Conservation (phyloP, 2,113 vertebrate genomes). For the Mobula hypostoma region DNA sequence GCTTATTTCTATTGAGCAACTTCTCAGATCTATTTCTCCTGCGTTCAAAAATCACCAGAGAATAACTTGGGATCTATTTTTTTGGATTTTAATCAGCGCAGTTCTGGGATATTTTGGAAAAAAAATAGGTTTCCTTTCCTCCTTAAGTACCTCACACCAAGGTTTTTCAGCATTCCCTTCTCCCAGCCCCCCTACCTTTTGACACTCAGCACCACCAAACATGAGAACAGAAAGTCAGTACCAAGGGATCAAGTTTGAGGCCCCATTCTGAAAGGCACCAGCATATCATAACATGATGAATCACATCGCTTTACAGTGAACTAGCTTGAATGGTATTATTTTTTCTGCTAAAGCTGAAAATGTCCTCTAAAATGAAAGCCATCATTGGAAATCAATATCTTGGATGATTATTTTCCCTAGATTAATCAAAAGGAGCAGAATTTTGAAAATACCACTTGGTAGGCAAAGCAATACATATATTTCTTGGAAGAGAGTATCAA, state of each 20-base stretch:
- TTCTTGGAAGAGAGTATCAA: too few species aligned
- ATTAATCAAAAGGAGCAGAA: not conserved
- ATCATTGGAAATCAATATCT: not conserved
- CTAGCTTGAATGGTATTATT: not conserved
- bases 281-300: not conserved
- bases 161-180: not conserved
- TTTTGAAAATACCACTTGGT: not conserved
- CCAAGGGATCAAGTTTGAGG: not conserved
- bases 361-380: not conserved
- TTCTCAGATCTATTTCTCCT: too few species aligned
- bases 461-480: not conserved
- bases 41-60: too few species aligned
- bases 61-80: too few species aligned
- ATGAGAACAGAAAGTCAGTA: not conserved
- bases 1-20: too few species aligned
- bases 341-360: not conserved
- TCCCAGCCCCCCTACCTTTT: not conserved
- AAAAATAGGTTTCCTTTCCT: too few species aligned
- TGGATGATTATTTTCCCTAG: not conserved
- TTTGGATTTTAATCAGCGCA: too few species aligned
- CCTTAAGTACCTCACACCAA: not conserved
- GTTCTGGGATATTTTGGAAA: too few species aligned
- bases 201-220: not conserved
- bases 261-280: not conserved
- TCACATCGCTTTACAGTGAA: not conserved